A percentile compares a stretch with the other conserved stretches of the same genome.
These are phyloP conservation scores for Phalacrocorax aristotelis DNA, from an alignment of 2,113 vertebrate genomes.

Conservation along the genomic window DNA sequence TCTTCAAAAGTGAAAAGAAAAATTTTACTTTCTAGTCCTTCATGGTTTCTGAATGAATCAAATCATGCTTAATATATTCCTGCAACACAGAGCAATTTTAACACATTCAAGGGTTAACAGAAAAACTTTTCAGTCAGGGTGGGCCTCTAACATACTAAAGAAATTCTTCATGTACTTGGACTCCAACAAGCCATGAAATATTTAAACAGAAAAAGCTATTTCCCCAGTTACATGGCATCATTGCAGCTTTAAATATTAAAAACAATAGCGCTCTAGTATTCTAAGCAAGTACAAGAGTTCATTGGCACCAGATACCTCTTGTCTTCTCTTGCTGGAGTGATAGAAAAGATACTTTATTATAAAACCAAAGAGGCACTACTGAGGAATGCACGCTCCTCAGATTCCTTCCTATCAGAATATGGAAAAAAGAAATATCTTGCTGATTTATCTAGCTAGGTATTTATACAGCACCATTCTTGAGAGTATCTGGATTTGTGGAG, in stretches of 20 bases:
- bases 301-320: slow-evolving; percentile 16
- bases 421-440: not conserved
- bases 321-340: not conserved
- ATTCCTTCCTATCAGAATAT: not conserved
- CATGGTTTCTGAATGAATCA: not conserved
- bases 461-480: not conserved
- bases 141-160: slow-evolving; percentile 4
- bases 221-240: slow-evolving; percentile 34
- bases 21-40: not conserved
- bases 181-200: slow-evolving; percentile 54
- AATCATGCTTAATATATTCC: not conserved
- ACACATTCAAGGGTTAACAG: not conserved
- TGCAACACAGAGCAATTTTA: not conserved
- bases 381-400: not conserved
- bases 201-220: slow-evolving; percentile 57
- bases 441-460: slow-evolving; percentile 30
- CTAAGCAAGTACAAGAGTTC: slow-evolving; percentile 41
- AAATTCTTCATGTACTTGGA: slow-evolving; percentile 25
- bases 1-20: not conserved
- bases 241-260: slow-evolving; percentile 64
- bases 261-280: slow-evolving; percentile 41
- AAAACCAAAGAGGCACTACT: not conserved
- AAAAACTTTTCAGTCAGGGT: slow-evolving; percentile 11
- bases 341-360: slow-evolving; percentile 8
- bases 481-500: not conserved